Evolutionary conservation across 1,140 invertebrate genomes (phyloP).

Genomic region (Drosophila bifasciata): DNA sequence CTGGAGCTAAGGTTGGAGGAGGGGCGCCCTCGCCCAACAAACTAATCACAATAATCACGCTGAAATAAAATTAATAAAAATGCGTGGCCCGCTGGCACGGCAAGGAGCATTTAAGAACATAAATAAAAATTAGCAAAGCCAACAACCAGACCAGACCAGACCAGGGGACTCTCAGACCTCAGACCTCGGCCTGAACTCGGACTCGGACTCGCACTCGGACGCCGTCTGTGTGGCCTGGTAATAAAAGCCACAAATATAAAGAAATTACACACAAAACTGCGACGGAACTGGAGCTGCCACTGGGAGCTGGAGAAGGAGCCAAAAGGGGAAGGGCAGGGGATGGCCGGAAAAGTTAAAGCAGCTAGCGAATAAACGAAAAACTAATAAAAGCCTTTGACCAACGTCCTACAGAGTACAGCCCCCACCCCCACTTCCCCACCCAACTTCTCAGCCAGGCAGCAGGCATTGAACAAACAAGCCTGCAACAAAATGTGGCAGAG

Average conservation of each 20-base stretch:
- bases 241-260: constrained; percentile 82
- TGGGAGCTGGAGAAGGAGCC: background rate
- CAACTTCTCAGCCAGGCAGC: background rate
- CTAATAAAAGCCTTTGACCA: constrained; percentile 80
- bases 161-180: constrained; percentile 56
- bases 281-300: background rate
- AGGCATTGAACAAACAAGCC: constrained; percentile 11
- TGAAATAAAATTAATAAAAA: constrained; percentile 83
- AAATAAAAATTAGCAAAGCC: constrained; percentile 83
- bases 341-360: constrained; percentile 76
- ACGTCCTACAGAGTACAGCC: constrained; percentile 24
- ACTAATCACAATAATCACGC: constrained; percentile 82
- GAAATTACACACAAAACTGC: constrained; percentile 71
- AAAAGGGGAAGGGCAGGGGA: constrained; percentile 5
- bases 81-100: constrained; percentile 75
- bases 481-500: constrained; percentile 23
- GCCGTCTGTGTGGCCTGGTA: constrained; percentile 40
- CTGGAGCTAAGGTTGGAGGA: background rate
- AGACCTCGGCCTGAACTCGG: constrained; percentile 15
- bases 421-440: too few species aligned
- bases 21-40: constrained; percentile 32
- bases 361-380: constrained; percentile 79
- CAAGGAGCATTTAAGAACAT: constrained; percentile 79
- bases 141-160: too few species aligned
- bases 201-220: constrained; percentile 1